Evolutionary conservation across 2,113 vertebrate genomes (phyloP), one percentile per base, ranked within the genome.

Genomic region (Jaculus jaculus): DNA sequence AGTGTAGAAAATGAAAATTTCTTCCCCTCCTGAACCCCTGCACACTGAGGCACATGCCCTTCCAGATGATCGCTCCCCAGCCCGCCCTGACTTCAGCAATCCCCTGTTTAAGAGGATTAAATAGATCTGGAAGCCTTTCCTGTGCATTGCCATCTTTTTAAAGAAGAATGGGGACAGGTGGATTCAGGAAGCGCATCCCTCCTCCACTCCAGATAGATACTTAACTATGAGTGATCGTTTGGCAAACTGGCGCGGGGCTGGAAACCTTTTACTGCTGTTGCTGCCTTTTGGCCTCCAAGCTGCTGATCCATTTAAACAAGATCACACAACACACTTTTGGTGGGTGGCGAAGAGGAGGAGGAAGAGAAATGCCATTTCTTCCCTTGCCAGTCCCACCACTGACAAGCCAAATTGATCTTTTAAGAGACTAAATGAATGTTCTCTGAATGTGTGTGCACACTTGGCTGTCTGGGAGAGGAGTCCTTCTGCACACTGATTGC

Each of bases 381-480:
- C 92, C 74, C 75, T 77, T 97, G 96, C 96, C 97, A 97, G 96
- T 95, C 86, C 85, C 32, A 5, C 66, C 83, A 47, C 9, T 96
- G 96, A 97, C 96, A 95, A 96, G 96, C 93, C 97, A 96, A 97
- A 96, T 89, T 63, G 97, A 93, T 95, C 96, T 96, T 94, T 97
- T 95, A 95, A 96, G 94, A 85, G 96, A 96, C 80, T 26, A 90
- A 96, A 96, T 92, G 95, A 89, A 95, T 96, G 95, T 95, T 93
- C 91, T 84, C 91, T 85, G 83, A 94, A 96, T 96, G 88, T 77
- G 74, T n/a, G 77, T 79, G 58, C 63, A 28, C 95, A 84, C 93
- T 84, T 39, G 90, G 93, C 93, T 93, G 82, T 72, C 93, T 93
- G 93, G 93, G 80, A 79, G 60, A 51, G 16, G 6, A 24, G 23